phyloP scores from a whole-genome alignment of 2,888 invertebrate species.

The Clanis bilineata region DNA sequence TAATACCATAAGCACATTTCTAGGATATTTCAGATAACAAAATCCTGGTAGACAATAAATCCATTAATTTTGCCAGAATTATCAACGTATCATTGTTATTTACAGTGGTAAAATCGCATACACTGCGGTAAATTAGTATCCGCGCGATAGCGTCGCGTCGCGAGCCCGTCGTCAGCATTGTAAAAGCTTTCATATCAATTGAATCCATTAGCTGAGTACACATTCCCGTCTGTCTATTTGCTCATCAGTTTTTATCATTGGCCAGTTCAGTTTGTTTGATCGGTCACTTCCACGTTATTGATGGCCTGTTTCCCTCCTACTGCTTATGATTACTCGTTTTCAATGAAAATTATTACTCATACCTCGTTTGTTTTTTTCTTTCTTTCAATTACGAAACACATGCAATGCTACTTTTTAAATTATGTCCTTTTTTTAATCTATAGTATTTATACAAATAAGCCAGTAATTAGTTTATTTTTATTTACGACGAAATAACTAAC shows the following conservation, averaged over 20 bases:
- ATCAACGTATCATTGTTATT: constrained; percentile 17
- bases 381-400: neutral
- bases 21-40: neutral
- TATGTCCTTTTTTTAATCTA: neutral
- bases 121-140: constrained; percentile 47
- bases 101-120: constrained; percentile 23
- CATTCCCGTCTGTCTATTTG: constrained; percentile 78
- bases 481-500: too few species aligned
- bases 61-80: constrained; percentile 1
- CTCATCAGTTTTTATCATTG: constrained; percentile 82
- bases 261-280: constrained; percentile 77
- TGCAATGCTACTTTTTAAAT: neutral
- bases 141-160: constrained; percentile 61
- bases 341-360: constrained; percentile 7
- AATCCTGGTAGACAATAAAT: neutral
- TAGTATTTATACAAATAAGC: too few species aligned
- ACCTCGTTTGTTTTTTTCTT: neutral
- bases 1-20: neutral
- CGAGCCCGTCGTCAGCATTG: constrained; percentile 69
- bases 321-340: constrained; percentile 37
- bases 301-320: constrained; percentile 65
- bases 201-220: constrained; percentile 82
- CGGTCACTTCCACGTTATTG: constrained; percentile 78
- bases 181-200: constrained; percentile 83
- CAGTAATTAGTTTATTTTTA: too few species aligned